A percentile compares a stretch with the other conserved stretches of the same genome.
Evolutionary conservation across 2,888 invertebrate species (phyloP).

Genomic region (Pyrgus malvae): DNA sequence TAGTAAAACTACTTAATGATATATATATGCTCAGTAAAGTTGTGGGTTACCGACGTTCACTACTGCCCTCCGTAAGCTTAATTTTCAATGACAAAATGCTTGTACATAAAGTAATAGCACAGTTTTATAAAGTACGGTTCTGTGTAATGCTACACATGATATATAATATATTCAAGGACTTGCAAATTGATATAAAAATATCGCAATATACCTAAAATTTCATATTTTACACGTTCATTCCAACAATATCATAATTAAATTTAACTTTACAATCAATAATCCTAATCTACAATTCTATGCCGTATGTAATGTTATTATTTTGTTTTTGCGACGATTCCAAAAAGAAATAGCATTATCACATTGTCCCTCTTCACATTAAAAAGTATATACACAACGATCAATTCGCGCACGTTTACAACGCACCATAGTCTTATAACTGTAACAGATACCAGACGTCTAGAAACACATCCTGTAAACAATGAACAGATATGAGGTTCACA

Average conservation of each 20-base stretch:
- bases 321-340: constrained; percentile 14
- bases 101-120: constrained; percentile 41
- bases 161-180: constrained; percentile 43
- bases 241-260: constrained; percentile 76
- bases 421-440: constrained; percentile 13
- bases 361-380: constrained; percentile 15
- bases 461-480: neutral
- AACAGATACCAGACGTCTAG: constrained; percentile 6
- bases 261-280: constrained; percentile 73
- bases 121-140: constrained; percentile 46
- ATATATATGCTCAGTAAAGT: constrained; percentile 41
- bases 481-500: neutral
- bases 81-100: constrained; percentile 23
- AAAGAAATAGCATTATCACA: constrained; percentile 22
- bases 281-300: constrained; percentile 56
- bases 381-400: constrained; percentile 26
- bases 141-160: constrained; percentile 43
- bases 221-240: constrained; percentile 74
- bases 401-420: constrained; percentile 28
- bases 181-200: constrained; percentile 59
- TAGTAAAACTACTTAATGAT: constrained; percentile 62
- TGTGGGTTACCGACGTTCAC: neutral
- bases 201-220: constrained; percentile 51
- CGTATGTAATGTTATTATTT: constrained; percentile 43
- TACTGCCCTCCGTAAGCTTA: neutral